Base-by-base conservation (phyloP, 2,113 vertebrate species). In the Sapayoa aenigma region DNA sequence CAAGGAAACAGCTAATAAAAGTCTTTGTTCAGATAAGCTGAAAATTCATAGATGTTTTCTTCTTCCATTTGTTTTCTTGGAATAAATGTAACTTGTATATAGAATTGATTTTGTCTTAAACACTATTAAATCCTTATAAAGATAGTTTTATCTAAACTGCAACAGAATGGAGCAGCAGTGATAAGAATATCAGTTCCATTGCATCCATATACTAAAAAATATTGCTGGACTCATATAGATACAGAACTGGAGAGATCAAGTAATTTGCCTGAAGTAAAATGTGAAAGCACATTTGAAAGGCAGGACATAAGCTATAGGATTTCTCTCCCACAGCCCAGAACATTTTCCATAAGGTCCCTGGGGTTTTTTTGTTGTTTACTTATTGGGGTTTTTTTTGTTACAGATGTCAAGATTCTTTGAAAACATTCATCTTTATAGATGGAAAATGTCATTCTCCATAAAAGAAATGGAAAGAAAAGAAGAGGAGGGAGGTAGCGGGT, bases 11-110 rank as follows among this genome's bases (percentile, higher is more conserved):
- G 47, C 59, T 84, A 86, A 88, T 71, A 63, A 74, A 94, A 92
- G 24, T 59, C 46, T 89, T 91, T 93, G 56, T 92, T n/a, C 82
- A 92, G 68, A 88, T 90, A 95, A 93, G 75, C 33, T 85, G 60
- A 80, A 92, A 93, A 88, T 63, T 71, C 72, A 52, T 25, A 83
- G 71, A 47, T 84, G 71, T 71, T 95, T 90, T 86, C 46, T 85
- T 15, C 23, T 95, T 76, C 11, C 30, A 55, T 87, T 94, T 93
- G 9, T 85, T 94, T 95, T 77, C 30, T 63, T 75, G 16, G 24
- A 81, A 71, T 77, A 91, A 74, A 83, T 63, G 27, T 12, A 91
- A 53, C 46, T 84, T 55, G 21, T 44, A 16, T 76, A 67, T 58
- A 52, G 65, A 78, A 74, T 52, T 1, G 0, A 65, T 82, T 92